Conservation (phyloP, 2,797 vertebrate species). For the Xenentodon cancila region DNA sequence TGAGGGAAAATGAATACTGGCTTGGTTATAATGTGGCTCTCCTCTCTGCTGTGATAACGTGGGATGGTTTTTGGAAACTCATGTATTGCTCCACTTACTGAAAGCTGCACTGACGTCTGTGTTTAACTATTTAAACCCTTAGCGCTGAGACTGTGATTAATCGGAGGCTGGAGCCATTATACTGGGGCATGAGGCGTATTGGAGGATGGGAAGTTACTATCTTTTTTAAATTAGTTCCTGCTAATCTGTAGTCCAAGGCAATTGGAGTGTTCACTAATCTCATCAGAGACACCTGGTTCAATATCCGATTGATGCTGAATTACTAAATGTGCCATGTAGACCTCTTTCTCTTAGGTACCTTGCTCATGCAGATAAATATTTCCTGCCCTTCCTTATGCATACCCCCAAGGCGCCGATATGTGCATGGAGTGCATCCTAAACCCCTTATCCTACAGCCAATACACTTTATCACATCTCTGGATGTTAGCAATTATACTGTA, state of each 20-base stretch:
- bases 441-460: slow-evolving; percentile 62
- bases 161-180: slow-evolving; percentile 20
- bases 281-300: slow-evolving; percentile 55
- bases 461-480: slow-evolving; percentile 68
- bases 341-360: slow-evolving; percentile 28
- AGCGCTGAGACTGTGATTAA: slow-evolving; percentile 32
- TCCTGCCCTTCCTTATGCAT: slow-evolving; percentile 21
- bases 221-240: slow-evolving; percentile 57
- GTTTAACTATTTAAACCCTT: slow-evolving; percentile 39
- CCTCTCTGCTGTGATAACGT: slow-evolving; percentile 13
- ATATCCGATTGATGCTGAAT: slow-evolving; percentile 62
- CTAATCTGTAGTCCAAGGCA: slow-evolving; percentile 60
- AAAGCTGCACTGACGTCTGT: slow-evolving; percentile 29
- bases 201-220: slow-evolving; percentile 27
- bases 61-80: slow-evolving; percentile 25
- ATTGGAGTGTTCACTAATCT: slow-evolving; percentile 47
- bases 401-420: slow-evolving; percentile 41
- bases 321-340: slow-evolving; percentile 40
- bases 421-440: slow-evolving; percentile 64
- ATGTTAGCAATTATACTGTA: slow-evolving; percentile 66
- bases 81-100: slow-evolving; percentile 29
- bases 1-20: slow-evolving; percentile 30
- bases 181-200: slow-evolving; percentile 31
- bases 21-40: slow-evolving; percentile 35
- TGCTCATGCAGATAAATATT: slow-evolving; percentile 46